Evolutionary conservation across 2,113 vertebrate species (phyloP).

Genomic region (Micronisus gabar): DNA sequence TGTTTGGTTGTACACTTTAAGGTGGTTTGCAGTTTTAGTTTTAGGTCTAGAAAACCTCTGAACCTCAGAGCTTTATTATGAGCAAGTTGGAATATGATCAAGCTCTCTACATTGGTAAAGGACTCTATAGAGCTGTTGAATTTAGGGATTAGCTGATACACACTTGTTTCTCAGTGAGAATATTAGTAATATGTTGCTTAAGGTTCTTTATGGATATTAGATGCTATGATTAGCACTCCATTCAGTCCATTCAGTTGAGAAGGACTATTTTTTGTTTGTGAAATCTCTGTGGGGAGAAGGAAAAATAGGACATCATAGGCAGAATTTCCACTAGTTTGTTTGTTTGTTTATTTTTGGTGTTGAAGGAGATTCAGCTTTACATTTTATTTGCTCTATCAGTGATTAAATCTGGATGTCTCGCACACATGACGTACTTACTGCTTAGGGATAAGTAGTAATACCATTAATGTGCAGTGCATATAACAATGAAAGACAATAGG

Average conservation of each 20-base stretch:
- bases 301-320: not conserved
- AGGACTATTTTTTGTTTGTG: not conserved
- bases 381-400: not conserved
- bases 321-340: not conserved
- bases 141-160: not conserved
- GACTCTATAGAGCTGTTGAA: not conserved
- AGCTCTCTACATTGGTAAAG: not conserved
- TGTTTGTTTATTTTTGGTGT: not conserved
- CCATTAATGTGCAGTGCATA: not conserved
- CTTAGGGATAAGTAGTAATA: not conserved
- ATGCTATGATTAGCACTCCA: not conserved
- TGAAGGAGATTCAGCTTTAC: not conserved
- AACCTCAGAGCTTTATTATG: not conserved
- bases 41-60: not conserved
- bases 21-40: not conserved
- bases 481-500: not conserved
- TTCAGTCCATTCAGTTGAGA: not conserved
- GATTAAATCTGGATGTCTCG: not conserved
- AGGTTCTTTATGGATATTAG: not conserved
- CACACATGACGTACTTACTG: not conserved
- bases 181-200: not conserved
- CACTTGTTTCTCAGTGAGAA: not conserved
- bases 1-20: not conserved
- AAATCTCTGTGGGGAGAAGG: not conserved
- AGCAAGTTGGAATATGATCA: not conserved